phyloP scores from a whole-genome alignment of 1,140 invertebrate species.

The Drosophila pseudoananassae region DNA sequence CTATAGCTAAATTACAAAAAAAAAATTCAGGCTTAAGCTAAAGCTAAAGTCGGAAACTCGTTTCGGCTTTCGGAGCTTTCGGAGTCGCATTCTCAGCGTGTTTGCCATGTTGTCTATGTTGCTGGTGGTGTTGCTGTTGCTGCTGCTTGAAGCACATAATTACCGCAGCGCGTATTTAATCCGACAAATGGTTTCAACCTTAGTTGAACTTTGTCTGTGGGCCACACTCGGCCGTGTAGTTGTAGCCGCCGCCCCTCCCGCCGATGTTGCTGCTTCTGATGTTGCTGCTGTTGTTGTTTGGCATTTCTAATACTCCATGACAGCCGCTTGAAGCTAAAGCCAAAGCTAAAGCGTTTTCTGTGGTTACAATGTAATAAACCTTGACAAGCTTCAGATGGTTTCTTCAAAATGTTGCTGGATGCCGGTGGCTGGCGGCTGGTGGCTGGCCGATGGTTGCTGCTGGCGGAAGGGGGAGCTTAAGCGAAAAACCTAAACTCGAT shows the following conservation, averaged over 20 bases:
- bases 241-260: slow-evolving; percentile 18
- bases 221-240: slow-evolving; percentile 57
- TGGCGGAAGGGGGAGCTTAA: slow-evolving; percentile 20
- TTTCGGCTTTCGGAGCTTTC: slow-evolving; percentile 58
- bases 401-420: neutral
- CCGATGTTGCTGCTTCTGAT: slow-evolving; percentile 42
- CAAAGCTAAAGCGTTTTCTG: slow-evolving; percentile 50
- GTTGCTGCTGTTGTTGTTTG: slow-evolving; percentile 49
- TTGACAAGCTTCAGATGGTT: slow-evolving; percentile 66
- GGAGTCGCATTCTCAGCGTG: slow-evolving; percentile 65
- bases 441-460: neutral
- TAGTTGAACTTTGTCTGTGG: slow-evolving; percentile 79
- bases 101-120: slow-evolving; percentile 75
- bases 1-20: slow-evolving; percentile 15
- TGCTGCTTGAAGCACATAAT: slow-evolving; percentile 75
- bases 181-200: slow-evolving; percentile 82
- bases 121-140: slow-evolving; percentile 35
- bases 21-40: slow-evolving; percentile 9
- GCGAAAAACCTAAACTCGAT: slow-evolving; percentile 19
- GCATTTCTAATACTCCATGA: slow-evolving; percentile 78
- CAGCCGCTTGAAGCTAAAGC: slow-evolving; percentile 51
- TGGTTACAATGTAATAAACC: slow-evolving; percentile 80
- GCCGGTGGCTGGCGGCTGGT: neutral
- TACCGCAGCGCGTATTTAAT: slow-evolving; percentile 81
- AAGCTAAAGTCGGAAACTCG: slow-evolving; percentile 61